phyloP scores from a whole-genome alignment of 2,888 invertebrate genomes.

The Aphrophora alni region DNA sequence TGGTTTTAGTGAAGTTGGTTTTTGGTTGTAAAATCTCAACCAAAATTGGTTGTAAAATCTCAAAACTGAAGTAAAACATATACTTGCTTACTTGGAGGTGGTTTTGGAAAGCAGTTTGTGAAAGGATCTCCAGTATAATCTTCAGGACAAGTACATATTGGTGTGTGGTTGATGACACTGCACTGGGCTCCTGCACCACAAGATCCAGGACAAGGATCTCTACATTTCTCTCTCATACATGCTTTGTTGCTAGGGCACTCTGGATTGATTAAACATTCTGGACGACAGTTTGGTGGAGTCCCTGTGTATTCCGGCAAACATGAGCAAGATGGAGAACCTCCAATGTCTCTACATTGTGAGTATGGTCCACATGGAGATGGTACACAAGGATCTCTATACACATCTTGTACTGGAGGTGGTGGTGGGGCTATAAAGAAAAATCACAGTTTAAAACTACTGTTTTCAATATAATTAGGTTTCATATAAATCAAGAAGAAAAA shows the following conservation, averaged over 20 bases:
- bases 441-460: neutral
- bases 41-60: too few species aligned
- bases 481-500: neutral
- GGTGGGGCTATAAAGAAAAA: constrained; percentile 52
- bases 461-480: too few species aligned
- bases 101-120: constrained; percentile 67
- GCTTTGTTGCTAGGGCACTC: constrained; percentile 63
- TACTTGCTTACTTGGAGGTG: constrained; percentile 60
- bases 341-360: constrained; percentile 59
- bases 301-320: constrained; percentile 75
- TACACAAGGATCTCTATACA: constrained; percentile 56
- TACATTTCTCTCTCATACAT: constrained; percentile 66
- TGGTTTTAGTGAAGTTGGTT: neutral
- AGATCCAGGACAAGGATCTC: constrained; percentile 63
- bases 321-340: constrained; percentile 62
- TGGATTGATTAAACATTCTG: constrained; percentile 58
- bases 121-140: constrained; percentile 81
- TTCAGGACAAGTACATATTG: too few species aligned
- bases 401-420: constrained; percentile 44
- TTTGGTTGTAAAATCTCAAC: neutral
- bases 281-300: constrained; percentile 68
- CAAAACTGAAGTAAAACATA: neutral
- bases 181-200: constrained; percentile 79
- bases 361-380: constrained; percentile 60
- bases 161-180: constrained; percentile 77